Conservation (phyloP, 2,113 vertebrate genomes). For the Corythornis vintsioides region DNA sequence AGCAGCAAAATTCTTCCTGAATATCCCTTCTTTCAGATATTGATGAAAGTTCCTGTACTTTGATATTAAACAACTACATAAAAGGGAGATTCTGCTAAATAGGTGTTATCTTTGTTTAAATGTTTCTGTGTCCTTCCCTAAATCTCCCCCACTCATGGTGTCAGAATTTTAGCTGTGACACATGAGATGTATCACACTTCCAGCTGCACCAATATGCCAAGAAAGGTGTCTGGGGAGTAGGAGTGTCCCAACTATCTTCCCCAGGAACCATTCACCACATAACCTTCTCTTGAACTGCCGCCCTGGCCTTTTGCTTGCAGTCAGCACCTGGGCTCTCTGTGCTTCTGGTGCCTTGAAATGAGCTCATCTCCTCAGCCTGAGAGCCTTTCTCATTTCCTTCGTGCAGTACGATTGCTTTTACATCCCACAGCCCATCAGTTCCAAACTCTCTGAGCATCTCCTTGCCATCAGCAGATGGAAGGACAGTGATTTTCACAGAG, state of each 20-base stretch:
- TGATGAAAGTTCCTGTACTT: not conserved
- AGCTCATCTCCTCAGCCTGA: not conserved
- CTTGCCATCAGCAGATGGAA: not conserved
- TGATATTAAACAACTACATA: not conserved
- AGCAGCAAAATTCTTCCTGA: not conserved
- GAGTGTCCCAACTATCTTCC: not conserved
- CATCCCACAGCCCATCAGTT: not conserved
- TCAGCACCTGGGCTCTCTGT: not conserved
- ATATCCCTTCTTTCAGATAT: not conserved
- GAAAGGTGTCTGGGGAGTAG: not conserved
- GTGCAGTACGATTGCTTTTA: not conserved
- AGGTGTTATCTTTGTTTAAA: not conserved
- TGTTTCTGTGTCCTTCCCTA: not conserved
- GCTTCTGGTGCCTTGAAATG: not conserved
- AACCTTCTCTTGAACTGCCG: not conserved
- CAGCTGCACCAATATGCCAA: not conserved
- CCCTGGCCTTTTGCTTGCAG: not conserved
- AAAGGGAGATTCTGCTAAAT: not conserved
- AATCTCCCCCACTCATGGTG: not conserved
- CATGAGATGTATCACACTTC: not conserved
- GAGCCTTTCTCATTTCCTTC: not conserved
- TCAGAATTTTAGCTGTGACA: not conserved
- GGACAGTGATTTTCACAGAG: not conserved
- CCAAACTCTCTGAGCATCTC: not conserved
- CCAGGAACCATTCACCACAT: fast-evolving